Conservation (phyloP, 2,888 invertebrate genomes). For the Cephus rjabovi region DNA sequence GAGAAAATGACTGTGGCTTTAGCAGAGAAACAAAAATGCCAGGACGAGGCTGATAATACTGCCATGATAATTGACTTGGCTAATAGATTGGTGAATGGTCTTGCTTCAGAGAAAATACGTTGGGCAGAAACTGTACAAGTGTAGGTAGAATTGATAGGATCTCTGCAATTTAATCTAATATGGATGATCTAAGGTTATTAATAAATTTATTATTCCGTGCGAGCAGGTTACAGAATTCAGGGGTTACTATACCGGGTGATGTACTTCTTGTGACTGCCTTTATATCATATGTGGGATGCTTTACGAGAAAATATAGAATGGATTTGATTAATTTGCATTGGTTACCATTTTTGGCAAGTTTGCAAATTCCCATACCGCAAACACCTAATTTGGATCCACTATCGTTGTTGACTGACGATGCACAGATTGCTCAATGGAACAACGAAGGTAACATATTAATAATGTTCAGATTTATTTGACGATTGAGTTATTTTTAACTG, state of each 20-base stretch:
- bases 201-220: conserved; percentile 27
- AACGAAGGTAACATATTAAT: conserved; percentile 76
- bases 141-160: conserved; percentile 50
- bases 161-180: background rate
- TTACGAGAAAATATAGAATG: conserved; percentile 84
- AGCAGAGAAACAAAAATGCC: conserved; percentile 88
- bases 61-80: conserved; percentile 90
- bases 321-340: conserved; percentile 84
- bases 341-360: conserved; percentile 81
- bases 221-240: conserved; percentile 76
- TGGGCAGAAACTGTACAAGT: conserved; percentile 78
- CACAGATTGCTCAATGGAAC: conserved; percentile 93
- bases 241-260: conserved; percentile 87
- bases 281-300: conserved; percentile 95
- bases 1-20: conserved; percentile 89
- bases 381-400: conserved; percentile 85
- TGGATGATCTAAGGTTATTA: background rate
- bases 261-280: conserved; percentile 90
- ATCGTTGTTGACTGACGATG: conserved; percentile 90
- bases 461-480: background rate
- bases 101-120: conserved; percentile 91
- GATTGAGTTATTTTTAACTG: background rate
- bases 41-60: conserved; percentile 92
- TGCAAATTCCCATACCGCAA: conserved; percentile 81
- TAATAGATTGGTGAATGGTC: conserved; percentile 90